These are phyloP conservation scores for Dicentrarchus labrax DNA, from an alignment of 2,113 vertebrate species.

Conservation along the genomic window DNA sequence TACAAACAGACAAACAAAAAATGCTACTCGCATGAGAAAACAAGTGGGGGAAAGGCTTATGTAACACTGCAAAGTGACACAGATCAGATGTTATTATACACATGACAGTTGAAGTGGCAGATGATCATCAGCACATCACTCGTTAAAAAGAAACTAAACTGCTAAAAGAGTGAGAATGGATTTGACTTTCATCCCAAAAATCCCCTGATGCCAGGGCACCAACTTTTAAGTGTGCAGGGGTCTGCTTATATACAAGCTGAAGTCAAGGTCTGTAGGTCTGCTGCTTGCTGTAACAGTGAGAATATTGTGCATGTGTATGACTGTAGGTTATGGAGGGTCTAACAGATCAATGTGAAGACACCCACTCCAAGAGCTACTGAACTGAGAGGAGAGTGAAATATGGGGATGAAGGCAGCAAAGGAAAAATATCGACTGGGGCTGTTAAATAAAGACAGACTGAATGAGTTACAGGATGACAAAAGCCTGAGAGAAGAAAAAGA, in stretches of 20 bases:
- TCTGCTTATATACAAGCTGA: background rate
- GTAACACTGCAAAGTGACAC: conserved; percentile 43
- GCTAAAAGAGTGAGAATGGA: conserved; percentile 26
- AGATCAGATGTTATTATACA: conserved; percentile 47
- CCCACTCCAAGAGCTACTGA: background rate
- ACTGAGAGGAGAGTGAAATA: background rate
- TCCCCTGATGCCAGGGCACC: background rate
- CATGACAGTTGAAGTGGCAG: conserved; percentile 22
- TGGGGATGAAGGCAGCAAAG: background rate
- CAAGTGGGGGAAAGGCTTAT: conserved; percentile 8
- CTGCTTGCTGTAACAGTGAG: too few relatives aligned
- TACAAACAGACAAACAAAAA: conserved; percentile 26
- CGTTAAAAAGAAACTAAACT: conserved; percentile 26
- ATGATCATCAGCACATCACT: conserved; percentile 6
- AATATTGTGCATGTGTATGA: background rate
- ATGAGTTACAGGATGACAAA: conserved; percentile 11
- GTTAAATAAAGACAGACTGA: background rate
- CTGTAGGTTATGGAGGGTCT: background rate
- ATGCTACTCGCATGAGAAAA: conserved; percentile 3
- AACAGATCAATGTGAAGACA: background rate
- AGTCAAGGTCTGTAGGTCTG: conserved; percentile 4
- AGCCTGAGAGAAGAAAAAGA: background rate
- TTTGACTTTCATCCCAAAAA: background rate
- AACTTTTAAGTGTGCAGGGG: background rate
- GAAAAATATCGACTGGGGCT: background rate